Evolutionary conservation across 2,113 vertebrate genomes (phyloP), one percentile per base, ranked within the genome.

Genomic region (Ceyx margarethae): DNA sequence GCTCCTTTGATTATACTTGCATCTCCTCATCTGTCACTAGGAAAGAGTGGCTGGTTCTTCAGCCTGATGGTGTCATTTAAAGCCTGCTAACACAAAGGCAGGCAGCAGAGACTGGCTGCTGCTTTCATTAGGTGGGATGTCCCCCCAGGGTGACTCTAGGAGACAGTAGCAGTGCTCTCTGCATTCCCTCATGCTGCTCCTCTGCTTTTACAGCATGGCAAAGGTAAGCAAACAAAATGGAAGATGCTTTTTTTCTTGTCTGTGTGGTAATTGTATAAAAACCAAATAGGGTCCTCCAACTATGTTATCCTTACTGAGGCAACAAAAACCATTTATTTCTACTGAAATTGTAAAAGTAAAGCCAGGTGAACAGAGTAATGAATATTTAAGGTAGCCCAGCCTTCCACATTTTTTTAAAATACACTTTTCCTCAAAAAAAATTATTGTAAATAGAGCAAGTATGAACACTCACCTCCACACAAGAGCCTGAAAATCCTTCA

Each of bases 401-500:
- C 8, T 68, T 83, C 20, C 29, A 15, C 6, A 50, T 23, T 64
- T 65, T 76, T 85, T n/a, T 22, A 2, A 6, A 6, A 54, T 58
- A 67, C 56, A 35, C 15, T 54, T 87, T 85, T 79, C 29, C 26
- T 57, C 54, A 82, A 51, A 68, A 76, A 35, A 35, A 25, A 17
- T n/a, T 7, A 42, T 69, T 76, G 14, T 42, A 45, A 65, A 67
- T 62, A 69, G 10, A 79, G 3, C 9, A 64, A 54, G 14, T 43
- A 42, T 3, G 4, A 91, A 64, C 43, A 46, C 5, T 16, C 57
- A 5, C 17, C 14, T 11, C 48, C 48, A 50, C 57, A 81, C 31
- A 37, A 84, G 81, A 83, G 43, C 11, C 37, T 42, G 54, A 84
- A 92, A 89, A 43, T 43, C 58, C 23, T 72, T 87, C 54, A 67